Evolutionary conservation across 2,113 vertebrate genomes (phyloP).

Genomic region (Turnix velox): DNA sequence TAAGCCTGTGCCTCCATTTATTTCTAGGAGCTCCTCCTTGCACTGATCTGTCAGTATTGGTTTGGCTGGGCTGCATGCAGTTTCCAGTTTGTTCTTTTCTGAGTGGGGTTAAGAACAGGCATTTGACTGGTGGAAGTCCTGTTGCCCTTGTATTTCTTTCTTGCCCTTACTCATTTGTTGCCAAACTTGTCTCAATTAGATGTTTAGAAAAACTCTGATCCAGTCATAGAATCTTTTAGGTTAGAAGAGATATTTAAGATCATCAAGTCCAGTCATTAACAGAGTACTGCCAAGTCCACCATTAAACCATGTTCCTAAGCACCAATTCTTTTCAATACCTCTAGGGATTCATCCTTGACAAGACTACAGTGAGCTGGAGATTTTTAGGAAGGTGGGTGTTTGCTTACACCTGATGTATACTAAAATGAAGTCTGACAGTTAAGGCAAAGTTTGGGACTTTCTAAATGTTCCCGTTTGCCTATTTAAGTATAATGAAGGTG

Average conservation of each 20-base stretch:
- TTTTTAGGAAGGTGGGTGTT: background rate
- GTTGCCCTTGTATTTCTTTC: background rate
- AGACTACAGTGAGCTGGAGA: background rate
- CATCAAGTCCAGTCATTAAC: background rate
- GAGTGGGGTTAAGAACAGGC: background rate
- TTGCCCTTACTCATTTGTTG: background rate
- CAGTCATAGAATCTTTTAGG: background rate
- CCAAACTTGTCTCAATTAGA: background rate
- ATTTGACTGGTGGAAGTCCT: background rate
- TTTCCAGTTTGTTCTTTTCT: background rate
- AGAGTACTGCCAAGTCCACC: background rate
- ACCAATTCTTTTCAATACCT: background rate
- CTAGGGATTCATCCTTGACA: background rate
- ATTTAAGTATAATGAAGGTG: background rate
- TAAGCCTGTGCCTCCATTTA: background rate
- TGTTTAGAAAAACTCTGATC: background rate
- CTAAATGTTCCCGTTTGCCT: background rate
- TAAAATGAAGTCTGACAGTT: background rate
- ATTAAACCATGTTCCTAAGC: background rate
- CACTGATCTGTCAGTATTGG: background rate
- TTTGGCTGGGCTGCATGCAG: background rate
- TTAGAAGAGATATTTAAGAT: background rate
- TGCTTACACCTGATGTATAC: background rate
- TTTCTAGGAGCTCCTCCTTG: background rate
- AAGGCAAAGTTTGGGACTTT: background rate